A percentile compares a stretch with the other conserved stretches of the same genome.
Evolutionary conservation across 92 coral and sea anemone species (phyloP).

Genomic region (Heliopora coerulea): DNA sequence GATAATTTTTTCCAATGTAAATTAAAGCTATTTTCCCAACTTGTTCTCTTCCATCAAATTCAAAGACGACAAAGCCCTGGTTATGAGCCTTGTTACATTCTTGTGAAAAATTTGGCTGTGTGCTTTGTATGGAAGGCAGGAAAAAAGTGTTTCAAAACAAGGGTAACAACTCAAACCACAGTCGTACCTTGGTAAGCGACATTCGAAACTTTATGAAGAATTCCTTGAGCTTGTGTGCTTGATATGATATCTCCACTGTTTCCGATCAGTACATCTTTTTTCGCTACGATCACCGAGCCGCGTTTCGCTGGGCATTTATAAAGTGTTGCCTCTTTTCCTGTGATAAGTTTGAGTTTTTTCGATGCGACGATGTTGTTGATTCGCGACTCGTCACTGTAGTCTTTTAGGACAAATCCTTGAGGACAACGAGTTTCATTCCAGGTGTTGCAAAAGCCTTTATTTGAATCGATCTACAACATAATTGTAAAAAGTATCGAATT

Average conservation of each 20-base stretch:
- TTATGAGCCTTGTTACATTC: too few species aligned
- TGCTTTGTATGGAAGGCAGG: too few species aligned
- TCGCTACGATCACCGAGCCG: slow-evolving; percentile 1
- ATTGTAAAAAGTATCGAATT: too few species aligned
- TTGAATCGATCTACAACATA: too few species aligned
- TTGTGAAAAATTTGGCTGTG: too few species aligned
- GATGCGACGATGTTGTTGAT: slow-evolving; percentile 46
- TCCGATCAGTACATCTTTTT: not conserved
- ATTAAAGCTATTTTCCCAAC: too few species aligned
- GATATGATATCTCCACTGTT: slow-evolving; percentile 9
- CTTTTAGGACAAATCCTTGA: slow-evolving; percentile 51
- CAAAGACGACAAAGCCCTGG: too few species aligned
- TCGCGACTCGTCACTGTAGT: slow-evolving; percentile 57
- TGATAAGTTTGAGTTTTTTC: slow-evolving; percentile 50
- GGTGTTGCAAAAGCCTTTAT: slow-evolving; percentile 52
- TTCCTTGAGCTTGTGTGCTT: slow-evolving; percentile 26
- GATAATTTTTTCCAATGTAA: too few species aligned
- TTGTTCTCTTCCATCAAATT: too few species aligned
- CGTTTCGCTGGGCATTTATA: slow-evolving; percentile 4
- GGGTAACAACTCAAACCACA: too few species aligned
- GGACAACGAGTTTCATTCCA: slow-evolving; percentile 79
- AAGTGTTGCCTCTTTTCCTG: not conserved
- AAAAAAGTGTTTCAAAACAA: too few species aligned
- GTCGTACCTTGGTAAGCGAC: not conserved
- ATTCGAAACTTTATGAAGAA: not conserved